These are phyloP conservation scores for Lottia gigantea DNA, from an alignment of 2,888 invertebrate species.

Conservation along the genomic window DNA sequence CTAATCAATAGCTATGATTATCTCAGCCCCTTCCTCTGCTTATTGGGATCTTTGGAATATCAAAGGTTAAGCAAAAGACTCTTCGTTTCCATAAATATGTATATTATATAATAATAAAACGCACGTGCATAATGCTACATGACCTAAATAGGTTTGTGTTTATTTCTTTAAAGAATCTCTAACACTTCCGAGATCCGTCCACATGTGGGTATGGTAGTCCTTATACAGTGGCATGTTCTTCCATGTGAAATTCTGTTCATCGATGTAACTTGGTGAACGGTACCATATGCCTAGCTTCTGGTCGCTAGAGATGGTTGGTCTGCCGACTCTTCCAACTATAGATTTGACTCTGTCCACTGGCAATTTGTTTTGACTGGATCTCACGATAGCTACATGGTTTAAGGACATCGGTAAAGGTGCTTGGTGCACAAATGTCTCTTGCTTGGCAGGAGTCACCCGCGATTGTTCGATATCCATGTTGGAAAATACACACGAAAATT, in stretches of 20 bases:
- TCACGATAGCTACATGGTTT: background rate
- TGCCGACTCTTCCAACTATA: background rate
- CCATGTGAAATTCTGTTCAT: background rate
- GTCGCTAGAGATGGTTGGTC: background rate
- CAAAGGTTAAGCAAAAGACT: too few relatives aligned
- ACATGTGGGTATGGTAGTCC: conserved; percentile 3
- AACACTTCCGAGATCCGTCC: background rate
- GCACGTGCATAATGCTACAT: too few relatives aligned
- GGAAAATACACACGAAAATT: too few relatives aligned
- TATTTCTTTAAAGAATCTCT: background rate
- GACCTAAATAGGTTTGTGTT: too few relatives aligned
- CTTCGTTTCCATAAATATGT: too few relatives aligned
- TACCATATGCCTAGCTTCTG: conserved; percentile 1
- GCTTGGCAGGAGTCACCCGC: too few relatives aligned
- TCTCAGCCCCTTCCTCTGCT: too few relatives aligned
- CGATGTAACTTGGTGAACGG: background rate
- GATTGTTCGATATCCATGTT: too few relatives aligned
- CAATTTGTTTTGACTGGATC: background rate
- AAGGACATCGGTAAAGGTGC: background rate
- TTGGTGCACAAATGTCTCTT: too few relatives aligned
- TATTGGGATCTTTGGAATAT: too few relatives aligned
- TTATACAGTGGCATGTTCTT: background rate
- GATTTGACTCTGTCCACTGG: background rate
- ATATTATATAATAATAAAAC: too few relatives aligned
- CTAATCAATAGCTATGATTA: too few relatives aligned